Conservation (phyloP, 2,113 vertebrate species). For the Agapornis roseicollis region DNA sequence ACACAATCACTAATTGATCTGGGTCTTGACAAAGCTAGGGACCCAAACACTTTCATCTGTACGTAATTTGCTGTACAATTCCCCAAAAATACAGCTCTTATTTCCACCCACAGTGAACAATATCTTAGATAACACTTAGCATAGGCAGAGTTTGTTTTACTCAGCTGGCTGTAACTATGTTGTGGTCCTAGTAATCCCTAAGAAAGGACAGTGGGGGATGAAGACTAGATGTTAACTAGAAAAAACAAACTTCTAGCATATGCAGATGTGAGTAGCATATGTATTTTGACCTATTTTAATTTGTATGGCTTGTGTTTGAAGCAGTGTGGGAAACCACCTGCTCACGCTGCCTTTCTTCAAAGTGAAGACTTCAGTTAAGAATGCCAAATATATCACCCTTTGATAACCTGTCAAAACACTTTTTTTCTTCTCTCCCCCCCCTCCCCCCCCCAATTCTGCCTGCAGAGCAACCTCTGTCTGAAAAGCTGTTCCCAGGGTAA, state of each 20-base stretch:
- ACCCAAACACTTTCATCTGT: background rate
- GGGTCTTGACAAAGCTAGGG: background rate
- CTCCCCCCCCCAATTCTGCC: background rate
- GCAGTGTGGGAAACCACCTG: background rate
- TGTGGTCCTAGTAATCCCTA: background rate
- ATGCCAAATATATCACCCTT: background rate
- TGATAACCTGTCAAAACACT: background rate
- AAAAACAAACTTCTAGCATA: background rate
- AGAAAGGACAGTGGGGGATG: background rate
- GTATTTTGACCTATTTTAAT: slow-evolving; percentile 6
- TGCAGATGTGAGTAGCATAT: background rate
- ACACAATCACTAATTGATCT: background rate
- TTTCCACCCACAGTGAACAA: background rate
- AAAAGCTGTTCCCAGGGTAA: slow-evolving; percentile 40
- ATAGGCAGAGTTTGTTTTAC: slow-evolving; percentile 7
- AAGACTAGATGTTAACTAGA: background rate
- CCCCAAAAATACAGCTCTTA: background rate
- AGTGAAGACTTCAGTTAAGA: background rate
- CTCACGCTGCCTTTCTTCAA: background rate
- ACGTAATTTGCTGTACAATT: background rate
- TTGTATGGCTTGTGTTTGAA: background rate
- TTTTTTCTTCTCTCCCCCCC: too few relatives aligned
- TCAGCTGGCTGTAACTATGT: background rate
- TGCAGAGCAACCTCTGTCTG: slow-evolving; percentile 16
- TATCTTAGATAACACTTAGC: slow-evolving; percentile 44